A percentile compares a stretch with the other conserved stretches of the same genome.
phyloP scores from a whole-genome alignment of 2,888 invertebrate genomes.

The Sinotaia quadrata region DNA sequence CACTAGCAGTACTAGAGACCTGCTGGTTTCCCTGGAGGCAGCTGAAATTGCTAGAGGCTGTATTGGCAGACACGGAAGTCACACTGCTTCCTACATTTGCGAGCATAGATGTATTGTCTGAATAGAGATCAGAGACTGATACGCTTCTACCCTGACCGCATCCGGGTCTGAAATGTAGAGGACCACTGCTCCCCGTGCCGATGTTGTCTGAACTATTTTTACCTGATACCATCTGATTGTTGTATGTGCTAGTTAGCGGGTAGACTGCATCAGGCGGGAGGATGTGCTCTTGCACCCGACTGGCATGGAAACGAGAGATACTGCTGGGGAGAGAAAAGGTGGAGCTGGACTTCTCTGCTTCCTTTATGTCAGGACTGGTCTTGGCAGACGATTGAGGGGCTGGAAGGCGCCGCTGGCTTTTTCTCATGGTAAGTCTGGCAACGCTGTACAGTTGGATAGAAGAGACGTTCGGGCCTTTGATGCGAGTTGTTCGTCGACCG shows the following conservation, averaged over 20 bases:
- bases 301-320: slow-evolving; percentile 48
- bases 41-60: slow-evolving; percentile 36
- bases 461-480: slow-evolving; percentile 21
- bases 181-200: too few species aligned
- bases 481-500: not conserved
- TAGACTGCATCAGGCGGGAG: slow-evolving; percentile 31
- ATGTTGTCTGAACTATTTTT: too few species aligned
- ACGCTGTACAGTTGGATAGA: slow-evolving; percentile 16
- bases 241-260: too few species aligned
- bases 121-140: slow-evolving; percentile 43
- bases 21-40: not conserved
- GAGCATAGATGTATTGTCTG: slow-evolving; percentile 54
- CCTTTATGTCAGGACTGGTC: not conserved
- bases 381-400: slow-evolving; percentile 5
- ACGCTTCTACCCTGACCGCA: too few species aligned
- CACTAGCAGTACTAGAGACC: slow-evolving; percentile 14
- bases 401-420: slow-evolving; percentile 13
- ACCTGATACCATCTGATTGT: too few species aligned
- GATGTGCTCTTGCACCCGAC: slow-evolving; percentile 34
- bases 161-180: too few species aligned
- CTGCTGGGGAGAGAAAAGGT: slow-evolving; percentile 53
- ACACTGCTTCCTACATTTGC: slow-evolving; percentile 57
- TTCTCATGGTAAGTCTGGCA: not conserved
- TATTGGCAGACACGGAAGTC: too few species aligned
- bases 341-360: slow-evolving; percentile 25